These are phyloP conservation scores for Sisor rabdophorus DNA, from an alignment of 2,113 vertebrate genomes.

Conservation along the genomic window DNA sequence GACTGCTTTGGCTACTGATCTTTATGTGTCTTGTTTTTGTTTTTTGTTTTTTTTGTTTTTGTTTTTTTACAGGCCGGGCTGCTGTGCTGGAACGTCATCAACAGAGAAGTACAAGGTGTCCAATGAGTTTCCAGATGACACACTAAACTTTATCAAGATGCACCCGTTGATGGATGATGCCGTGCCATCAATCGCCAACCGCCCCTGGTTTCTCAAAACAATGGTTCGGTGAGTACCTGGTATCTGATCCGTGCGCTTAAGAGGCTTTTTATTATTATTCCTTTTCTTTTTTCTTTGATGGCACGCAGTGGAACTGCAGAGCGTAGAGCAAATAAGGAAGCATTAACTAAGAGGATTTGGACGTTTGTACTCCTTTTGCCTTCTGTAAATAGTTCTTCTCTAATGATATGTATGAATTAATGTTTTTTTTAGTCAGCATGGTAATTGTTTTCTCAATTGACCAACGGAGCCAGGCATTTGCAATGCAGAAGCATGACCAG, in stretches of 20 bases:
- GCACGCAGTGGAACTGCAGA: background rate
- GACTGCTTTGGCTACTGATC: background rate
- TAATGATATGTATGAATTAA: slow-evolving; percentile 18
- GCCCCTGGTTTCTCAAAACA: slow-evolving; percentile 95
- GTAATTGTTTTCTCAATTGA: background rate
- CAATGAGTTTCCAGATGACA: slow-evolving; percentile 96
- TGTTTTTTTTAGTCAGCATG: slow-evolving; percentile 13
- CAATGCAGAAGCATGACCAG: slow-evolving; percentile 16
- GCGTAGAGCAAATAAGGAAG: background rate
- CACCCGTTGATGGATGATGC: slow-evolving; percentile 98
- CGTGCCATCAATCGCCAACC: slow-evolving; percentile 87
- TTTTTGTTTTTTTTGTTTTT: background rate
- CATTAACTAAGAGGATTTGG: background rate
- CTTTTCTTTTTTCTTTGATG: too few relatives aligned
- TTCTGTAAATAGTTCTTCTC: background rate
- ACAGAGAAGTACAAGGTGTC: slow-evolving; percentile 87
- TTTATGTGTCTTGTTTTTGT: too few relatives aligned
- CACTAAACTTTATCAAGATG: slow-evolving; percentile 97
- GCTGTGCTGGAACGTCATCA: slow-evolving; percentile 81
- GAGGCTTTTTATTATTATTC: background rate
- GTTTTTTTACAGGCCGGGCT: slow-evolving; percentile 78
- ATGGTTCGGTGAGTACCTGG: slow-evolving; percentile 88
- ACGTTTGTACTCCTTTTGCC: background rate
- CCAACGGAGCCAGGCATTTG: slow-evolving; percentile 17
- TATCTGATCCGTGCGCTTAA: background rate